Evolutionary conservation across 92 coral and sea anemone species (phyloP).

Genomic region (Heteractis magnifica): DNA sequence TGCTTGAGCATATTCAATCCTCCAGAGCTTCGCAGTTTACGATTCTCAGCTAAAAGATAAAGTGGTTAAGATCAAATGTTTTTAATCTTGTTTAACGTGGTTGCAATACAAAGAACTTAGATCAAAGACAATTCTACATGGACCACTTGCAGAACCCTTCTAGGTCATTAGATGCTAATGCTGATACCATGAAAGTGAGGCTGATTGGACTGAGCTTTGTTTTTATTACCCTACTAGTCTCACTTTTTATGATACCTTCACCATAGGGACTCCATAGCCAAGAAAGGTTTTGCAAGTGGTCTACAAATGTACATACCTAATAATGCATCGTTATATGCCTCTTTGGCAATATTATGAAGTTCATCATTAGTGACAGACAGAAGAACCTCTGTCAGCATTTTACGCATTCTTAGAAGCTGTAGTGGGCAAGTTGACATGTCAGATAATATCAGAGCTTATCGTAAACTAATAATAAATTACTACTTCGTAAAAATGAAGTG

Average conservation of each 20-base stretch:
- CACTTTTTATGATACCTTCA: not conserved
- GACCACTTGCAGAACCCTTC: not conserved
- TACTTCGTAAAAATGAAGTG: too few species aligned
- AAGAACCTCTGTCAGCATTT: slow-evolving; percentile 90
- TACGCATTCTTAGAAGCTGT: slow-evolving; percentile 84
- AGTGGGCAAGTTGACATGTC: slow-evolving; percentile 45
- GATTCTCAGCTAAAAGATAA: slow-evolving; percentile 55
- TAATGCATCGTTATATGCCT: slow-evolving; percentile 64
- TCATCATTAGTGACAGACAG: slow-evolving; percentile 93
- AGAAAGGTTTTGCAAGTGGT: slow-evolving; percentile 7
- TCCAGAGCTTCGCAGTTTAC: slow-evolving; percentile 68
- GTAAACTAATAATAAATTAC: too few species aligned
- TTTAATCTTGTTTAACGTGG: not conserved
- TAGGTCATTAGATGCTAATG: not conserved
- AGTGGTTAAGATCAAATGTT: not conserved
- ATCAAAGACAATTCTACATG: not conserved
- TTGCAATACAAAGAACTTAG: not conserved
- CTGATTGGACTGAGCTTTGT: not conserved
- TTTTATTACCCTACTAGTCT: not conserved
- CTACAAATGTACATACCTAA: slow-evolving; percentile 53
- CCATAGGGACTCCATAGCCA: not conserved
- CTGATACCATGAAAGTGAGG: not conserved
- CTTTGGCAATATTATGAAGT: slow-evolving; percentile 80
- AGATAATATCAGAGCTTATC: slow-evolving; percentile 10
- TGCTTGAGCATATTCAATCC: slow-evolving; percentile 68